Percentiles rank a stretch among this genome's conserved stretches.
Conservation (phyloP, 37 sponge, comb jelly and placozoan species). For the Diacarnus erythraeanus region DNA sequence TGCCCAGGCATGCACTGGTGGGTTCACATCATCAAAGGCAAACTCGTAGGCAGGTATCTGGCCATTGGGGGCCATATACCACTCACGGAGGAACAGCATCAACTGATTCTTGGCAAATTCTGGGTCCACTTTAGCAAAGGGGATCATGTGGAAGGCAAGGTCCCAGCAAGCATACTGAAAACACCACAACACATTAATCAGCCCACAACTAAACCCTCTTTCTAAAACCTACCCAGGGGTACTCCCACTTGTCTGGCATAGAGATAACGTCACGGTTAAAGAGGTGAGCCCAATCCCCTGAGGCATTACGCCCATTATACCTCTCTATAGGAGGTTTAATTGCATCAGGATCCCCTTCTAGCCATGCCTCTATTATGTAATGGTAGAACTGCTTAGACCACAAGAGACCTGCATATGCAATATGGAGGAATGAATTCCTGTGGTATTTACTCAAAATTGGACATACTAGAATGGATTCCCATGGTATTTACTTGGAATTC, state of each 20-base stretch:
- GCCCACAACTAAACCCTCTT: not conserved
- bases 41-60: constrained; percentile 99
- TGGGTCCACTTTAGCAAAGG: constrained; percentile 93
- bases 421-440: too few species aligned
- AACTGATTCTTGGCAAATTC: constrained; percentile 93
- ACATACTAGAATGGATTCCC: not conserved
- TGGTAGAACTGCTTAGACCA: constrained; percentile 98
- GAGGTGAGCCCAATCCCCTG: constrained; percentile 88
- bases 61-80: constrained; percentile 99
- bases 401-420: constrained; percentile 85
- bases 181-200: not conserved
- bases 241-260: constrained; percentile 99
- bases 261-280: constrained; percentile 93
- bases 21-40: constrained; percentile 92
- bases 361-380: constrained; percentile 90
- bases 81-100: constrained; percentile 91
- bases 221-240: constrained; percentile 86
- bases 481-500: not conserved
- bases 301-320: constrained; percentile 67
- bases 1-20: constrained; percentile 98
- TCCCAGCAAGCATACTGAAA: constrained; percentile 96
- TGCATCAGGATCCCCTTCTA: constrained; percentile 79
- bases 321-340: constrained; percentile 50
- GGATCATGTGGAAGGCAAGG: constrained; percentile 97
- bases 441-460: not conserved